Percentiles rank a stretch among this genome's conserved stretches.
Conservation (phyloP, 2,888 invertebrate species). For the Cylindroiulus punctatus region DNA sequence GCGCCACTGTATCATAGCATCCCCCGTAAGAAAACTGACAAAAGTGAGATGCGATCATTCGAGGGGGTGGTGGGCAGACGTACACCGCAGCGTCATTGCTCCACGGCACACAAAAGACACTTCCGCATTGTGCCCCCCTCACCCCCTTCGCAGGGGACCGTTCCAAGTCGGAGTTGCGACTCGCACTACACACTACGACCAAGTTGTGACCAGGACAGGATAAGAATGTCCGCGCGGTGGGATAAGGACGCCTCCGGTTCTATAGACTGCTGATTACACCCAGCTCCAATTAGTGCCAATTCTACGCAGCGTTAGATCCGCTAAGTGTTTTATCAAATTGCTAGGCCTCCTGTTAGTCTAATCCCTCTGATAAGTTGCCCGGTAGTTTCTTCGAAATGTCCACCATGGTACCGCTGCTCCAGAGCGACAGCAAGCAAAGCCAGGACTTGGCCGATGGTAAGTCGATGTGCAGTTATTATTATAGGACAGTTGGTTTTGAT, state of each 20-base stretch:
- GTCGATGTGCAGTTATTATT: not conserved
- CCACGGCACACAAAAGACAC: not conserved
- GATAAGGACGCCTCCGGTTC: not conserved
- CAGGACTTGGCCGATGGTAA: slow-evolving; percentile 53
- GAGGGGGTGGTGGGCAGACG: slow-evolving; percentile 33
- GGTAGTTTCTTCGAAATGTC: slow-evolving; percentile 8
- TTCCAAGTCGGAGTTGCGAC: not conserved
- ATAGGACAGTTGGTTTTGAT: too few relatives aligned
- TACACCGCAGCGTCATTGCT: slow-evolving; percentile 34
- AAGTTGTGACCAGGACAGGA: slow-evolving; percentile 30
- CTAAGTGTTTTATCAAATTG: not conserved
- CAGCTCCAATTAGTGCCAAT: not conserved
- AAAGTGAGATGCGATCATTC: slow-evolving; percentile 38
- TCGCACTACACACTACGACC: too few relatives aligned
- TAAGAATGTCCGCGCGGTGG: slow-evolving; percentile 20
- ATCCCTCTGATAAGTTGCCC: not conserved
- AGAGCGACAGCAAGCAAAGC: slow-evolving; percentile 55
- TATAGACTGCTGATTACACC: not conserved
- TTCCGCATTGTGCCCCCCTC: slow-evolving; percentile 9
- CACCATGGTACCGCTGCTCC: slow-evolving; percentile 54
- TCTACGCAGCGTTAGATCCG: not conserved
- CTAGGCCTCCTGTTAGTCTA: not conserved
- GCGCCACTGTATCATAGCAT: slow-evolving; percentile 40
- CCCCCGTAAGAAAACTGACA: slow-evolving; percentile 33
- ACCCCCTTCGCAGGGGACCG: not conserved